Evolutionary conservation across 2,797 vertebrate genomes (phyloP).

Genomic region (Aplochiton taeniatus): DNA sequence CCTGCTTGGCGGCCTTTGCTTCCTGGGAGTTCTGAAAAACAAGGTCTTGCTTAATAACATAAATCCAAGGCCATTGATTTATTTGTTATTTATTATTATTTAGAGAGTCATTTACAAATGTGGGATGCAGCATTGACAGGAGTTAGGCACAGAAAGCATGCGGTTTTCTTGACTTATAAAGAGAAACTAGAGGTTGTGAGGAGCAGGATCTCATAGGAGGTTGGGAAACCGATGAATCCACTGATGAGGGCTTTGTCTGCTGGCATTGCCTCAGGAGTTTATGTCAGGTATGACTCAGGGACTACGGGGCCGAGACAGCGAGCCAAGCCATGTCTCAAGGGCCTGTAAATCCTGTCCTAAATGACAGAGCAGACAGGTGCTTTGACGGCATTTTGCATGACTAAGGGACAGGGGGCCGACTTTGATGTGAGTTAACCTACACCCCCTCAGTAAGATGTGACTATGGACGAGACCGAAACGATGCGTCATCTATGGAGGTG

Average conservation of each 20-base stretch:
- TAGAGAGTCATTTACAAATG: background rate
- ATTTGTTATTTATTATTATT: background rate
- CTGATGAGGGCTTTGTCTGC: background rate
- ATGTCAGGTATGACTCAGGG: constrained; percentile 9
- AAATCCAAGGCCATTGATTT: background rate
- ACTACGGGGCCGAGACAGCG: background rate
- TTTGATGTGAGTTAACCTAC: constrained; percentile 2
- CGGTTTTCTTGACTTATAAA: too few species aligned
- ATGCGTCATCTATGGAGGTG: background rate
- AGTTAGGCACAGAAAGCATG: too few species aligned
- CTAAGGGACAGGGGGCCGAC: background rate
- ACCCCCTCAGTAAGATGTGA: background rate
- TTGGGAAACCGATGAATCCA: too few species aligned
- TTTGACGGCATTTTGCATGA: constrained; percentile 3
- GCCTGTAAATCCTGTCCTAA: background rate
- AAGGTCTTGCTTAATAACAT: constrained; percentile 3
- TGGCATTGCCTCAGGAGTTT: constrained; percentile 14
- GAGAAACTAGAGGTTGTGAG: too few species aligned
- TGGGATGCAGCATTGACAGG: too few species aligned
- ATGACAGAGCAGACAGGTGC: constrained; percentile 10
- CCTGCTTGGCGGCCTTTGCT: constrained; percentile 69
- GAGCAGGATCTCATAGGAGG: too few species aligned
- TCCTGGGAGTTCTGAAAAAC: constrained; percentile 79
- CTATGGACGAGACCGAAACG: background rate
- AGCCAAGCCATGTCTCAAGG: background rate